phyloP scores from a whole-genome alignment of 2,888 invertebrate genomes.

The Brachylomia viminalis region DNA sequence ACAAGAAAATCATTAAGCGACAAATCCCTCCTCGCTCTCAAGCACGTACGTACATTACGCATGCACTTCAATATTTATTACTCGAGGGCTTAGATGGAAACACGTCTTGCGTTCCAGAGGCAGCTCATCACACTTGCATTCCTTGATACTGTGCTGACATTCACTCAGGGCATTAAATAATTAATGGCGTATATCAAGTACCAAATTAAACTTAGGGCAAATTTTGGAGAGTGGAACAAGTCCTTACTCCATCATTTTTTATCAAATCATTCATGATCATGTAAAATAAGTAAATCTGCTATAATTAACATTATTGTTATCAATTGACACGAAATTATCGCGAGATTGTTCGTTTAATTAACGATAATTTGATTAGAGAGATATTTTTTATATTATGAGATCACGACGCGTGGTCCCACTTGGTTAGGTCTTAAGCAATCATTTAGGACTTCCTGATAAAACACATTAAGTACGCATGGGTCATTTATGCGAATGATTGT shows the following conservation, averaged over 20 bases:
- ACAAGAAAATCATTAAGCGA: conserved; percentile 22
- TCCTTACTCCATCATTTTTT: conserved; percentile 19
- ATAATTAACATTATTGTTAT: conserved; percentile 46
- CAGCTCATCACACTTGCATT: conserved; percentile 8
- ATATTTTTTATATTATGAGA: conserved; percentile 46
- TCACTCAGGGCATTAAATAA: conserved; percentile 6
- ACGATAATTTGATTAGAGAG: conserved; percentile 51
- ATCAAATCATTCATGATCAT: conserved; percentile 44
- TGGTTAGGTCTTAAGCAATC: conserved; percentile 13
- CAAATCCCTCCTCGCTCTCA: background rate
- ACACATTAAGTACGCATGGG: conserved; percentile 3
- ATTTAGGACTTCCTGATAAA: conserved; percentile 28
- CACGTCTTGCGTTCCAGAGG: conserved; percentile 2
- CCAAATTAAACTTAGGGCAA: background rate
- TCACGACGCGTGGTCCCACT: conserved; percentile 5
- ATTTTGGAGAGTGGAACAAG: background rate
- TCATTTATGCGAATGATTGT: background rate
- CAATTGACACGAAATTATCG: conserved; percentile 50
- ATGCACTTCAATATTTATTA: conserved; percentile 50
- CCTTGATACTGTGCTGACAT: background rate
- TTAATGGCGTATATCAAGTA: conserved; percentile 2
- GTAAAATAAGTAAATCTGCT: conserved; percentile 42
- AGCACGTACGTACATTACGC: conserved; percentile 25
- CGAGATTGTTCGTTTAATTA: conserved; percentile 50
- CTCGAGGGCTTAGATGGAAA: conserved; percentile 22